Base-by-base conservation (phyloP, 2,797 vertebrate genomes). In the Dicrostonyx torquatus region DNA sequence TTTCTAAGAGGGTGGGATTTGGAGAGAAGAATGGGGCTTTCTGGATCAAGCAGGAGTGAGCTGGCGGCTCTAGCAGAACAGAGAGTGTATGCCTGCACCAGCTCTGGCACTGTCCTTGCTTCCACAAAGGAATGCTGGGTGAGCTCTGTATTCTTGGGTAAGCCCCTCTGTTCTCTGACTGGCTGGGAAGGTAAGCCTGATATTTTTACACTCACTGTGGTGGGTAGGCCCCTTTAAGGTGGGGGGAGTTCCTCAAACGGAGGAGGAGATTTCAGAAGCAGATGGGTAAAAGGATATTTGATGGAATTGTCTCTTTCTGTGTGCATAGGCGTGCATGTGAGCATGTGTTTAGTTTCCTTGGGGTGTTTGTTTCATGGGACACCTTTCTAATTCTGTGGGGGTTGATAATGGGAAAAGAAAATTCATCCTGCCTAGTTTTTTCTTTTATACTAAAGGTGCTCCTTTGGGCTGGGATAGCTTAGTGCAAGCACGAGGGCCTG, bases 321-420 rank as follows among this genome's bases (percentile, higher is more conserved):
- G 22, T 60, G 18, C 14, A 9, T 64, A 31, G 6, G 6, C 1
- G 12, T 0, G 20, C n/a, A 20, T 12, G 26, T 60, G n/a, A 0
- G 7, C 4, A 22, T 76, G 45, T 73, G 48, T 79, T 87, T 76
- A 45, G 62, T 64, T 92, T 78, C 82, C 58, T 90, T 34, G n/a
- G 82, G 53, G 43, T 3, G 20, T 78, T 89, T 75, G 79, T 88
- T 94, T 92, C 70, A 11, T 83, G 29, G 66, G 55, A n/a, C 3
- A 53, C 22, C 34, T 96, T 89, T 83, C 50, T 94, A 73, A 79
- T 82, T 94, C 94, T 86, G 72, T 88, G 78, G 37, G 76, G 62
- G 17, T 29, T 0, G 13, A 55, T 84, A 86, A 83, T 78, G 18
- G 91, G 7, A 76, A 94, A 93, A 48, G 64, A 86, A 53, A 60